Percentiles rank a stretch among this genome's conserved stretches.
Evolutionary conservation across 1,140 invertebrate species (phyloP).

Genomic region (Ridgeia piscesae): DNA sequence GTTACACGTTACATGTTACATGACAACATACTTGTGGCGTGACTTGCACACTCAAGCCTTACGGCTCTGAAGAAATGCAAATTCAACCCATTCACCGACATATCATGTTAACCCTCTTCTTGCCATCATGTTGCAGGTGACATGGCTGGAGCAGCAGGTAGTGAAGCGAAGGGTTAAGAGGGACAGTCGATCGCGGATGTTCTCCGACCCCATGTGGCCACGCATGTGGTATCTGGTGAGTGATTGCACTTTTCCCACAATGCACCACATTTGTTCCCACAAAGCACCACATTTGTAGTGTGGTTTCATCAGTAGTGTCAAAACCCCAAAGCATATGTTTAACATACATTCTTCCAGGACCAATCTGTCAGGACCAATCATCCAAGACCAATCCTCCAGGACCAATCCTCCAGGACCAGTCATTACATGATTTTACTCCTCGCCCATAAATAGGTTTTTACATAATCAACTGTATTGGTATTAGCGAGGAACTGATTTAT

Average conservation of each 20-base stretch:
- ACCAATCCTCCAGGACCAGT: background rate
- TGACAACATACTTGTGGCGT: too few species aligned
- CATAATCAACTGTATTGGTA: background rate
- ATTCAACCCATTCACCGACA: background rate
- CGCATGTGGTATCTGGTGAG: constrained; percentile 57
- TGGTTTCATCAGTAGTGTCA: background rate
- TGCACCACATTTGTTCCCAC: too few species aligned
- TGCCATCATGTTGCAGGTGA: constrained; percentile 32
- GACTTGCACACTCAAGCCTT: background rate
- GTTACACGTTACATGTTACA: too few species aligned
- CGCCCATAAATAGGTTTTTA: background rate
- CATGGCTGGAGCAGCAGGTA: constrained; percentile 89
- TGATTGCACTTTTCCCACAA: constrained; percentile 3
- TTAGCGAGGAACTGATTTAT: background rate
- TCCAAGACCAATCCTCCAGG: too few species aligned
- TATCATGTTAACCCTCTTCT: background rate
- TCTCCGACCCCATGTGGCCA: constrained; percentile 56
- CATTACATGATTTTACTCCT: background rate
- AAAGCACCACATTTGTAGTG: background rate
- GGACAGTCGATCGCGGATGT: constrained; percentile 59
- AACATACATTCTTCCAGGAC: background rate
- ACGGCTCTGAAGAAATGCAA: background rate
- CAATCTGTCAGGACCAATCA: too few species aligned
- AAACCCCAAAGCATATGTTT: background rate
- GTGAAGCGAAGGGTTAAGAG: constrained; percentile 84